Evolutionary conservation across 2,113 vertebrate genomes (phyloP).

Genomic region (Phylloscopus whistleri): DNA sequence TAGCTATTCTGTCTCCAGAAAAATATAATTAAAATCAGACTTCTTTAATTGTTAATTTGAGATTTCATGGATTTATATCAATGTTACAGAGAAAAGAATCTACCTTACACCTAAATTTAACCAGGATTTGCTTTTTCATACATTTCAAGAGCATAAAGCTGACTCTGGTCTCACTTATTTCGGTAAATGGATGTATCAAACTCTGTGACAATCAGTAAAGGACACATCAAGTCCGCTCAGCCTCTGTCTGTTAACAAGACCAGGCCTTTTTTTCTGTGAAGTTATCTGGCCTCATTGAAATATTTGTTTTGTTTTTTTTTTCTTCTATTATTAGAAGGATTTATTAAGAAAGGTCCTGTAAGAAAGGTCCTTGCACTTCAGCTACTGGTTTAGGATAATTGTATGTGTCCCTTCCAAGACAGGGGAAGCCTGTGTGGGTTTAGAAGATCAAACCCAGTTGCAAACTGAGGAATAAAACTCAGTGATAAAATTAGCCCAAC

Average conservation of each 20-base stretch:
- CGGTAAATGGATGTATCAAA: neutral
- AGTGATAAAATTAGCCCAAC: neutral
- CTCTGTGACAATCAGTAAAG: neutral
- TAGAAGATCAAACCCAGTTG: neutral
- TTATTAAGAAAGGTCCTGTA: neutral
- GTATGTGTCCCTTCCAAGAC: neutral
- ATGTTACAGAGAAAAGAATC: neutral
- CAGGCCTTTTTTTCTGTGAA: neutral
- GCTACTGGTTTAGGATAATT: neutral
- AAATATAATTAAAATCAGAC: neutral
- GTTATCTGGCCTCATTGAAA: neutral
- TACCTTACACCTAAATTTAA: neutral
- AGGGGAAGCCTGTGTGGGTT: neutral
- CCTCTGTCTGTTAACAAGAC: neutral
- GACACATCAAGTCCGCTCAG: neutral
- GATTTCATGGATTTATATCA: neutral
- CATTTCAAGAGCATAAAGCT: neutral
- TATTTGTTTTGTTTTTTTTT: rapidly evolving
- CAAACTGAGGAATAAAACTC: neutral
- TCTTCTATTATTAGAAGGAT: neutral
- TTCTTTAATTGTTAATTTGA: neutral
- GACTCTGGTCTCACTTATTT: neutral
- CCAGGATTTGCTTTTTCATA: neutral
- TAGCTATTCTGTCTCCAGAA: neutral
- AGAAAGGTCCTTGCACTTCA: neutral